Percentiles rank a stretch among this genome's conserved stretches.
phyloP scores from a whole-genome alignment of 2,113 vertebrate genomes.

The Anhinga rufa region DNA sequence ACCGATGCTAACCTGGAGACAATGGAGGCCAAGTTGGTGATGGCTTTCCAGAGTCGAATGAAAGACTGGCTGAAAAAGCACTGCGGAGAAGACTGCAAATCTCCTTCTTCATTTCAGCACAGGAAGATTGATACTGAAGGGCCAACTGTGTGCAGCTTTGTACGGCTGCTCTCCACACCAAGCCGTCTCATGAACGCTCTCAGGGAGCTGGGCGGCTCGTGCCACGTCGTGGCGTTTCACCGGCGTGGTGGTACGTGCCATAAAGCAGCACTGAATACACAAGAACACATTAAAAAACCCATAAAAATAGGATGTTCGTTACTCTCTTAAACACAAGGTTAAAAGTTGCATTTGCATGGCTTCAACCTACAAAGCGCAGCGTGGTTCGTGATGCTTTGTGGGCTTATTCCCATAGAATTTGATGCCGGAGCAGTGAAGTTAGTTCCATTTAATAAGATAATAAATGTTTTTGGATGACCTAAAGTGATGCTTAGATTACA shows the following conservation, averaged over 20 bases:
- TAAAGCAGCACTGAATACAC: neutral
- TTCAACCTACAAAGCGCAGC: neutral
- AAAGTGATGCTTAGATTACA: neutral
- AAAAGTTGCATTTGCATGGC: neutral
- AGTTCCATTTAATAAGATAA: neutral
- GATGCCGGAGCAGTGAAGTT: neutral
- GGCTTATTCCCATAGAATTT: neutral
- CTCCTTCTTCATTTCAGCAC: slow-evolving; percentile 41
- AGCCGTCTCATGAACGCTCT: slow-evolving; percentile 33
- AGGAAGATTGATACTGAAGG: slow-evolving; percentile 31
- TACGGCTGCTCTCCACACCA: slow-evolving; percentile 9
- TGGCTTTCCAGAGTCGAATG: slow-evolving; percentile 30
- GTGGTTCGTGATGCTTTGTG: neutral
- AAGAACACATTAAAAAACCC: neutral
- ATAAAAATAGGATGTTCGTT: neutral
- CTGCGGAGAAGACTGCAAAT: neutral
- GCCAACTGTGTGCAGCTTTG: slow-evolving; percentile 4
- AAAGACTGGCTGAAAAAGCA: neutral
- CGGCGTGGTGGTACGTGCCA: neutral
- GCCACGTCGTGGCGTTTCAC: slow-evolving; percentile 21
- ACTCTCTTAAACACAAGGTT: neutral
- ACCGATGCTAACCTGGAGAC: neutral
- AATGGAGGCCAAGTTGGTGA: neutral
- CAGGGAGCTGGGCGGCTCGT: neutral
- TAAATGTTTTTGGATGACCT: neutral